Evolutionary conservation across 2,888 invertebrate genomes (phyloP).

Genomic region (Xylophagus ater): DNA sequence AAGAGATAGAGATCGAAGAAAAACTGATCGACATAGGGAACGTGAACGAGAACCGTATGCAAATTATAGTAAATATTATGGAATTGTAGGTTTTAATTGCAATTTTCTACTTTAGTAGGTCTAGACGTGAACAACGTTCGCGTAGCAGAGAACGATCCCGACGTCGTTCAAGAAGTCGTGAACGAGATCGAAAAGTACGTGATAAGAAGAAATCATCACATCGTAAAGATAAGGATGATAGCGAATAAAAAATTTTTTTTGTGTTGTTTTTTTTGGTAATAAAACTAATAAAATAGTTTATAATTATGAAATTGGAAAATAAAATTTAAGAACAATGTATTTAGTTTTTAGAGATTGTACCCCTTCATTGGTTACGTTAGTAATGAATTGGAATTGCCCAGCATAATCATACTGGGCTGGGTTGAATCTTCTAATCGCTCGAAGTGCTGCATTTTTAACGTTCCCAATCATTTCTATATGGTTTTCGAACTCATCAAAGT

Average conservation of each 20-base stretch:
- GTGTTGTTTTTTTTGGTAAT: too few relatives aligned
- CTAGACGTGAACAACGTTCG: constrained; percentile 43
- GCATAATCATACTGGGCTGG: too few relatives aligned
- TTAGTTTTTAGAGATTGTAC: too few relatives aligned
- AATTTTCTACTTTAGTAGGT: constrained; percentile 11
- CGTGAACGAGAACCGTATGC: constrained; percentile 29
- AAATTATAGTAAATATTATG: neutral
- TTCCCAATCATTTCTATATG: too few relatives aligned
- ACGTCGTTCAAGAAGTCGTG: constrained; percentile 48
- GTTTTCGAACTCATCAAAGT: too few relatives aligned
- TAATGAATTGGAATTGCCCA: too few relatives aligned
- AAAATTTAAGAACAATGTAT: too few relatives aligned
- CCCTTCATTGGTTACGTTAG: too few relatives aligned
- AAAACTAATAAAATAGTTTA: too few relatives aligned
- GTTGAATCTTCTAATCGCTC: too few relatives aligned
- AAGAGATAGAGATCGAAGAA: constrained; percentile 28
- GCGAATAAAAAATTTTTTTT: constrained; percentile 52
- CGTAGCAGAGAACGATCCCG: constrained; percentile 57
- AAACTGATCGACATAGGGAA: constrained; percentile 27
- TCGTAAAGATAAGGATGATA: constrained; percentile 64
- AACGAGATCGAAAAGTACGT: constrained; percentile 54
- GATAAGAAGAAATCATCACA: constrained; percentile 60
- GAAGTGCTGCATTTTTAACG: too few relatives aligned
- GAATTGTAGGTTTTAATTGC: constrained; percentile 2
- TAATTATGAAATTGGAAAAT: too few relatives aligned